Evolutionary conservation across 2,797 vertebrate genomes (phyloP).

Genomic region (Discoglossus pictus): DNA sequence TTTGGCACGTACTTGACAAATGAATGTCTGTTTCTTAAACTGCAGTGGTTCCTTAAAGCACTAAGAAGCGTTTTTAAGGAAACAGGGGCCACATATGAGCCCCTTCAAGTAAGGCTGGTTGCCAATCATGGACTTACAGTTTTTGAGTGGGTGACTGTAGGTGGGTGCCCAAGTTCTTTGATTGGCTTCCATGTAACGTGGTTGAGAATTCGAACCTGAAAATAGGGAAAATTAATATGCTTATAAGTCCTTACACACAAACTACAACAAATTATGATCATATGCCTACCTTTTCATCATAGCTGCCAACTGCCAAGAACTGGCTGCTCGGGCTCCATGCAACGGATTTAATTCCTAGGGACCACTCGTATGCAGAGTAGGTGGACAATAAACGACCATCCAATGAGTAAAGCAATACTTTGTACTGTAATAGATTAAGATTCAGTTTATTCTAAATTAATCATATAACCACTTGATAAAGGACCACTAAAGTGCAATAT

Average conservation of each 20-base stretch:
- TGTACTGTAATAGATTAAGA: conserved; percentile 76
- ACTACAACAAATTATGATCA: neutral
- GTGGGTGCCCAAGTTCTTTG: conserved; percentile 81
- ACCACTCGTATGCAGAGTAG: conserved; percentile 91
- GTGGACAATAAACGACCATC: conserved; percentile 87
- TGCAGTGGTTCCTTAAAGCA: too few relatives aligned
- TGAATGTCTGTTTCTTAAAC: too few relatives aligned
- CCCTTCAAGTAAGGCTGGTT: neutral
- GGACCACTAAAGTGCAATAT: too few relatives aligned
- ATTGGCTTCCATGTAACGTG: conserved; percentile 95
- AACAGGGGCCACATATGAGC: too few relatives aligned
- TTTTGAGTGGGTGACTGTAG: conserved; percentile 72
- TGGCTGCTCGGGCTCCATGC: conserved; percentile 96
- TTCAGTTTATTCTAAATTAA: neutral
- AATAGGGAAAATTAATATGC: neutral
- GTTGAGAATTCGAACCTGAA: conserved; percentile 89
- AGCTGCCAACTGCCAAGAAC: conserved; percentile 93
- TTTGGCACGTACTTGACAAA: too few relatives aligned
- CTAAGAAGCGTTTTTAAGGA: too few relatives aligned
- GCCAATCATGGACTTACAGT: conserved; percentile 84
- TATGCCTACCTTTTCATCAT: conserved; percentile 85
- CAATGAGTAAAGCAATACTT: conserved; percentile 89
- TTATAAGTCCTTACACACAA: neutral
- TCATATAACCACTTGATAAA: too few relatives aligned
- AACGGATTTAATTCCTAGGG: conserved; percentile 85